phyloP scores from a whole-genome alignment of 2,888 invertebrate genomes.

The Ommatoiulus sabulosus region DNA sequence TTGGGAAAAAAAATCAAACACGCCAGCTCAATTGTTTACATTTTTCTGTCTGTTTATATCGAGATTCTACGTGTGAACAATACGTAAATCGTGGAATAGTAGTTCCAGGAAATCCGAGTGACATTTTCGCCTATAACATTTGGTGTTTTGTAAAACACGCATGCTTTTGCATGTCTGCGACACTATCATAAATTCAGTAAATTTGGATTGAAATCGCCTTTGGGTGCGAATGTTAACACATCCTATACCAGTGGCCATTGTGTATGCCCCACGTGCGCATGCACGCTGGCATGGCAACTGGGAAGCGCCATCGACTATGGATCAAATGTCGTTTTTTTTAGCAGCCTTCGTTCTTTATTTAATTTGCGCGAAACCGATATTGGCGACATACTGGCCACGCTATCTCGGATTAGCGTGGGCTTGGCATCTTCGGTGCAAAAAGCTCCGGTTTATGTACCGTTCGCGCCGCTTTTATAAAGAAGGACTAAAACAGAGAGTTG shows the following conservation, averaged over 20 bases:
- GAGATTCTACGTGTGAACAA: too few species aligned
- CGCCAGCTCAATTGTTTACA: too few species aligned
- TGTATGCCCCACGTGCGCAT: neutral
- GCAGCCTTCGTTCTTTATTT: neutral
- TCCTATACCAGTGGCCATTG: neutral
- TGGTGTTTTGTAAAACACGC: too few species aligned
- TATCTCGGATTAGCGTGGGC: constrained; percentile 6
- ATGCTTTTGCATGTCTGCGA: neutral
- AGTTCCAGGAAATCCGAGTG: too few species aligned
- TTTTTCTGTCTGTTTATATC: too few species aligned
- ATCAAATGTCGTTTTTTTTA: neutral
- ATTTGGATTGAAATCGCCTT: neutral
- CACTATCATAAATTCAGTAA: neutral
- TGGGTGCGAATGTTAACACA: neutral
- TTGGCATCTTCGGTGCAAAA: neutral
- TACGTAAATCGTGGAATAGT: too few species aligned
- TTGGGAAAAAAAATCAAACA: too few species aligned
- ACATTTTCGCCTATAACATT: too few species aligned
- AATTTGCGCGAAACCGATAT: constrained; percentile 37
- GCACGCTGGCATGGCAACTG: neutral
- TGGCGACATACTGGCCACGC: neutral
- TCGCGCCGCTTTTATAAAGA: neutral
- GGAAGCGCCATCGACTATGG: neutral
- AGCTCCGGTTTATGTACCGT: constrained; percentile 12
- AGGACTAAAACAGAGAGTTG: neutral